Conservation (phyloP, 2,888 invertebrate genomes). For the Mesochorus sp. region DNA sequence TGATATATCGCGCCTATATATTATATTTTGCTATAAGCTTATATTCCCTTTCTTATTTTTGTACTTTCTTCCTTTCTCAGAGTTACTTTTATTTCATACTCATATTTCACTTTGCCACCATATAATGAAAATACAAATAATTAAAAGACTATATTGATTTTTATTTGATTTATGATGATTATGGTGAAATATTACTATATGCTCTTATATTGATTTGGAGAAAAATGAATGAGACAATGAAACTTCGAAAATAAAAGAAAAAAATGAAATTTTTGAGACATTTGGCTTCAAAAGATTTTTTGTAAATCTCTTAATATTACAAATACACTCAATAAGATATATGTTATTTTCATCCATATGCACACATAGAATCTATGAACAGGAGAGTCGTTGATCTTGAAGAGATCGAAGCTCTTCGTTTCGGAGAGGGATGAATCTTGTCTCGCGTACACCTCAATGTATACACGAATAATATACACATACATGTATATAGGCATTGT, state of each 20-base stretch:
- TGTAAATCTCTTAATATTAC: no score
- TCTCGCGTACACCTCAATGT: slow-evolving; percentile 33
- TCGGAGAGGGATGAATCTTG: slow-evolving; percentile 50
- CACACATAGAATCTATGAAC: background rate
- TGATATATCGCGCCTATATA: slow-evolving; percentile 62
- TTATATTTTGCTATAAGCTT: slow-evolving; percentile 55
- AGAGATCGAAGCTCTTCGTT: slow-evolving; percentile 59
- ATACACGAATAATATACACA: background rate
- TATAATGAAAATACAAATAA: background rate
- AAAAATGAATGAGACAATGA: no score
- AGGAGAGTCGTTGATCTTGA: slow-evolving; percentile 51
- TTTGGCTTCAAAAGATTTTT: no score
- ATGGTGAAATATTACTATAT: no score
- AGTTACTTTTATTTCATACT: background rate
- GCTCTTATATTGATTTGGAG: no score
- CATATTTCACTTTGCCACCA: background rate
- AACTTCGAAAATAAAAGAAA: no score
- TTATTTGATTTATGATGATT: no score
- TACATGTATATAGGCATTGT: slow-evolving; percentile 2
- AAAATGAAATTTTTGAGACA: no score
- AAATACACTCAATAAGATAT: background rate
- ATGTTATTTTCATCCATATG: background rate
- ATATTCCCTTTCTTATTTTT: background rate
- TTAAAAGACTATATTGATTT: background rate
- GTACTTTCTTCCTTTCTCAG: slow-evolving; percentile 15